Base-by-base conservation (phyloP, 1,140 invertebrate genomes). In the Scaptomyza pallida region DNA sequence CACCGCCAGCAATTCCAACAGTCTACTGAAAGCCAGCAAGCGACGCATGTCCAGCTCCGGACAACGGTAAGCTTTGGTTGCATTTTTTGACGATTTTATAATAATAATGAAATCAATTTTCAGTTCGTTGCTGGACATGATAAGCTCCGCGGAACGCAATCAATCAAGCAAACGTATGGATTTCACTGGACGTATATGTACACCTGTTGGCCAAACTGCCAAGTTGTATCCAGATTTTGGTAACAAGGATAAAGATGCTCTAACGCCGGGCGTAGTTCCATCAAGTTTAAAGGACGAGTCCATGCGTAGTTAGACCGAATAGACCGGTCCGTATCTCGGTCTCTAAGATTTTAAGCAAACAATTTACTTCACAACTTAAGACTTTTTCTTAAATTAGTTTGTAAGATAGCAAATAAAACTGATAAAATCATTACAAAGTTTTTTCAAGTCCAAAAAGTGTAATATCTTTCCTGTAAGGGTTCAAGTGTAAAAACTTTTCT, bases 181-280 rank as follows among this genome's bases (percentile, higher is more conserved):
- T 68, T 97, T 98, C 92, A 93, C 94, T 3, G 97, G 97, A 0
- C 92, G 96, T 30, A 77, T 95, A 23, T 95, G 94, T 50, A 94
- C 94, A n/a, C 95, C 94, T 0, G 78, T 86, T 13, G 93, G 94
- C 2, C 92, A 92, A 37, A 92, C 95, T 30, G 96, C 96, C 0
- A 95, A 95, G 75, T 90, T 98, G 1, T 98, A 98, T 92, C 93
- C 95, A 0, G 95, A 97, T 76, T 92, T 97, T 17, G 95, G 95
- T 19, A 81, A 75, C 17, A 92, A 93, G 16, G 91, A 92, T 5
- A 90, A 89, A 23, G 89, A 90, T 37, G 3, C 56, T 0, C 5
- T 72, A n/a, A 50, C 48, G 6, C 10, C 65, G 8, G 57, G 26
- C 1, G 35, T 51, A 13, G 26, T 37, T 3, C 41, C 65, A 0